Evolutionary conservation across 2,113 vertebrate genomes (phyloP), one percentile per base, ranked within the genome.

Genomic region (Leucoraja erinaceus): DNA sequence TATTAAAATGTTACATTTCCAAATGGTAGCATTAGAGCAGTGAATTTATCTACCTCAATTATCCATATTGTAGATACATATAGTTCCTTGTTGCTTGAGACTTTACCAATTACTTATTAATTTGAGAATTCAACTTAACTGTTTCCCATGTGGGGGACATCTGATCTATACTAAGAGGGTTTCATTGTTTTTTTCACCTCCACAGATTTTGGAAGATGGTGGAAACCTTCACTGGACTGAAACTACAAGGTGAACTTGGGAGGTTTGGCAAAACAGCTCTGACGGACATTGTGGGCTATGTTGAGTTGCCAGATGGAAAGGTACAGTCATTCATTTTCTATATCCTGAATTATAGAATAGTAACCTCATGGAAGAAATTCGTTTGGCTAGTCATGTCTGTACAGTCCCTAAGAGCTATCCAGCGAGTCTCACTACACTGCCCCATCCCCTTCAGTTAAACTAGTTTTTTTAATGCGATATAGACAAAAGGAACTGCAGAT

Each of bases 121-220:
- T 22, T 81, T 81, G 38, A 22, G 20, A 56, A 56, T 81, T 81
- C 78, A 6, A 54, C 7, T 47, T 56, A 47, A 18, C 20, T 81
- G 20, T 25, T 56, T 20, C 78, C 38, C 78, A 54, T 54, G 47
- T 54, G 47, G 56, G 47, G 78, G 7, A 54, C 70, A 81, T 54
- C 54, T 81, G 78, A 18, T 81, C 47, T 25, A 56, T 54, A 81
- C 22, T 54, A 56, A 54, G 20, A 56, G 10, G 16, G 47, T 5
- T 90, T 91, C 10, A 72, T 91, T 90, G 9, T 47, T 47, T 72
- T 91, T 68, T 93, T 94, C 93, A 81, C 94, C 0, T 93, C 7
- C 3, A 47, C 93, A 99, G 98, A 94, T 99, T 99, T 95, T 99
- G 99, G 98, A 97, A 97, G 95, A 98, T 98, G 96, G 96, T 96